A percentile compares a stretch with the other conserved stretches of the same genome.
These are phyloP conservation scores for Scomber colias DNA, from an alignment of 2,113 vertebrate species.

Conservation along the genomic window DNA sequence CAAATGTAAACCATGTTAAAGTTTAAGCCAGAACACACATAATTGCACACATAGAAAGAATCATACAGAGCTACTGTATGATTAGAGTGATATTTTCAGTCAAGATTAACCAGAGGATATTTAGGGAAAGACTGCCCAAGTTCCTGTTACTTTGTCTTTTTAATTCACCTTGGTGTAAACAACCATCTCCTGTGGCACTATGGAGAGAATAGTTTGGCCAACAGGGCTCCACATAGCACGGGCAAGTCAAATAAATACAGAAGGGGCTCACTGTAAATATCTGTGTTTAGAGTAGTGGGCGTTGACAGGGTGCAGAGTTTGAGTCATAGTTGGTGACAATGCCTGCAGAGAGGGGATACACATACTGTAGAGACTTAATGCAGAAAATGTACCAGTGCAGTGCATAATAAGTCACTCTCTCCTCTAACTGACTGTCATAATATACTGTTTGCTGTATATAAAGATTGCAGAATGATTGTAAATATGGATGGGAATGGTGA, in stretches of 20 bases:
- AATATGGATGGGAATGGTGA: too few relatives aligned
- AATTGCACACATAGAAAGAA: conserved; percentile 41
- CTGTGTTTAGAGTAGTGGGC: conserved; percentile 50
- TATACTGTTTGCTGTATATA: background rate
- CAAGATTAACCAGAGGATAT: conserved; percentile 61
- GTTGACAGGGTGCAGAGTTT: conserved; percentile 1
- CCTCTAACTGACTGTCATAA: background rate
- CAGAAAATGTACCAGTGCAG: background rate
- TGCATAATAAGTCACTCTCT: background rate
- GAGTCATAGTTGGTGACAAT: conserved; percentile 7
- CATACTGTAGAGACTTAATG: background rate
- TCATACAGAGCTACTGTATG: background rate
- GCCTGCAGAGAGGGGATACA: background rate
- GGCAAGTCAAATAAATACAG: conserved; percentile 68
- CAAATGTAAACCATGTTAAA: conserved; percentile 13
- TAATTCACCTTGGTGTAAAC: conserved; percentile 69
- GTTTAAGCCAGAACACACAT: background rate
- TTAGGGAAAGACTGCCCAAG: conserved; percentile 54
- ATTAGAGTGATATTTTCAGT: conserved; percentile 33
- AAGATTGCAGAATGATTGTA: background rate
- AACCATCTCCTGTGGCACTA: conserved; percentile 42
- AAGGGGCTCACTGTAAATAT: conserved; percentile 56
- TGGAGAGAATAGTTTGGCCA: conserved; percentile 59
- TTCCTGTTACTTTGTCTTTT: conserved; percentile 72
- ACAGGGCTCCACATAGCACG: conserved; percentile 8